Base-by-base conservation (phyloP, 2,888 invertebrate genomes). In the Polydesmus complanatus region DNA sequence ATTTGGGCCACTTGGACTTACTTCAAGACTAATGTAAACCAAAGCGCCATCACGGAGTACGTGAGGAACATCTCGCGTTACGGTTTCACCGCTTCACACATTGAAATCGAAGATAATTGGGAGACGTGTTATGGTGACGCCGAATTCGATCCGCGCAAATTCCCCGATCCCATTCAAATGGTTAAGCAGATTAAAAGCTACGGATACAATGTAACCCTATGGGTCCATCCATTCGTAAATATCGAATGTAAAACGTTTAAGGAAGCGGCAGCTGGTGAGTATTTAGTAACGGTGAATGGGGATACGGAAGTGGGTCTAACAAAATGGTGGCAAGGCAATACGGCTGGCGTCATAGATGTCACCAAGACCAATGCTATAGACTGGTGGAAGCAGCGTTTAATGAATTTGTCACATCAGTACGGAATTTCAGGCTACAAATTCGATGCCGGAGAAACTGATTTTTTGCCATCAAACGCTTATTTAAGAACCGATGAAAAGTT, bases 1-100 rank as follows among this genome's bases (percentile, higher is more conserved):
- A 81, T 92, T 61, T 93, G 90, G 89, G 89, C 91, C 0, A 90
- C 91, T 0, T 89, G 89, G 87, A 87, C 87, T 0, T 78, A 81
- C 63, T 88, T 85, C 70, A 81, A 82, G 66, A 76, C 79, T 1
- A 78, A 80, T 64, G 82, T 93, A 1, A 80, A 80, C 64, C 83
- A 88, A 64, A 67, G 71, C 0, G 74, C 75, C 14, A 79, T 59
- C 21, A 18, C 53, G 37, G 70, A 77, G 1, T 90, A 84, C 69
- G 86, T 84, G 0, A 73, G 82, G 57, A 81, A 84, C 66, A 88
- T 90, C 57, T 70, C 78, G 0, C 72, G 78, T 1, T 74, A 82
- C 67, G 82, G 81, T 0, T 88, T 85, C 70, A 78, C 80, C 0
- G 82, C 82, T 66, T 83, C 63, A 27, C 65, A 67, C 1, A 18